Conservation (phyloP, 2,113 vertebrate species). For the Catharus minimus region DNA sequence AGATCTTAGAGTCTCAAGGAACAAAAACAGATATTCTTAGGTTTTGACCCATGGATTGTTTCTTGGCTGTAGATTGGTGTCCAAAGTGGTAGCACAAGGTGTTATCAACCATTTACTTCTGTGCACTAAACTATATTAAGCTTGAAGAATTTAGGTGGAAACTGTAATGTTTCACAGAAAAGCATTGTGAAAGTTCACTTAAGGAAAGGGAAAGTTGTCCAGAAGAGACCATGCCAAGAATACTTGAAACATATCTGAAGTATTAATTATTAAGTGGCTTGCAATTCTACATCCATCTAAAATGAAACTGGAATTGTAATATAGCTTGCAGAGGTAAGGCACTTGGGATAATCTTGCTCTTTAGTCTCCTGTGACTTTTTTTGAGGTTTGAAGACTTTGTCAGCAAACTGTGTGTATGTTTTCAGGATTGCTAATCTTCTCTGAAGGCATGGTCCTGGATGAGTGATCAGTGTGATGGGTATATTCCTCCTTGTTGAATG, state of each 20-base stretch:
- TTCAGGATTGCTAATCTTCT: background rate
- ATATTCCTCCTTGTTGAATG: background rate
- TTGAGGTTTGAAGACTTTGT: background rate
- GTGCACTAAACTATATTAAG: background rate
- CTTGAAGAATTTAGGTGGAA: background rate
- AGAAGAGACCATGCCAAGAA: background rate
- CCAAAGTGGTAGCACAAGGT: background rate
- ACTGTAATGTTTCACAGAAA: background rate
- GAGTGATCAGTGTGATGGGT: background rate
- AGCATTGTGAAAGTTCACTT: background rate
- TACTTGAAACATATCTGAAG: background rate
- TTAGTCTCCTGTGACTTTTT: background rate
- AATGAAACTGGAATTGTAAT: background rate
- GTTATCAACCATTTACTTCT: background rate
- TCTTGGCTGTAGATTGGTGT: background rate
- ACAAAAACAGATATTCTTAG: background rate
- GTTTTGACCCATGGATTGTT: background rate
- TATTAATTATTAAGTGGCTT: background rate
- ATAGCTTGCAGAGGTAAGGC: background rate
- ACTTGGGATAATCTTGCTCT: background rate
- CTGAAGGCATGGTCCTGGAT: background rate
- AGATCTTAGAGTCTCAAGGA: background rate
- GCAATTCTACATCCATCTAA: background rate
- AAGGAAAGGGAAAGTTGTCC: background rate
- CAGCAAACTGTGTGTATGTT: background rate